These are phyloP conservation scores for Druceiella hillmani DNA, from an alignment of 2,888 invertebrate genomes.

Conservation along the genomic window DNA sequence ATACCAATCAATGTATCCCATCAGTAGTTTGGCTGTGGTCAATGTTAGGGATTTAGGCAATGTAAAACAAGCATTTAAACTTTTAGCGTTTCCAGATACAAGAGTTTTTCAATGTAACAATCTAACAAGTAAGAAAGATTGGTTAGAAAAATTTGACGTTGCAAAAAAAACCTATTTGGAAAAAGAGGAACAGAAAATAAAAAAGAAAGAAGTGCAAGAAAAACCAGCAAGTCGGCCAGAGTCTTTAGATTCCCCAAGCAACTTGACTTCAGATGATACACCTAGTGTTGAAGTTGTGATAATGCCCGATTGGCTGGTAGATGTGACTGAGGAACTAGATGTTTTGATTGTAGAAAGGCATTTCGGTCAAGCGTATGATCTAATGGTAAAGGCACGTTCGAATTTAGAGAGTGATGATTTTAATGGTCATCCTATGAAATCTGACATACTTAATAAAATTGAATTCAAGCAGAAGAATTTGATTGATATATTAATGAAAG, in stretches of 20 bases:
- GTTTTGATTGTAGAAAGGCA: conserved; percentile 93
- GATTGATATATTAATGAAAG: conserved; percentile 83
- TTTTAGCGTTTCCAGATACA: conserved; percentile 90
- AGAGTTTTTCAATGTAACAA: conserved; percentile 88
- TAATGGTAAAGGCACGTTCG: conserved; percentile 59
- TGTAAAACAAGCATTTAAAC: conserved; percentile 89
- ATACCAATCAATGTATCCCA: conserved; percentile 77
- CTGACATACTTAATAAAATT: conserved; percentile 50
- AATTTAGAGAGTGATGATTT: conserved; percentile 39
- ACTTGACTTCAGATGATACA: conserved; percentile 40
- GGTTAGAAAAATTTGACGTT: conserved; percentile 89
- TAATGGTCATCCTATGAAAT: conserved; percentile 37
- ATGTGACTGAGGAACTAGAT: conserved; percentile 91
- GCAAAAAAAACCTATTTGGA: conserved; percentile 77
- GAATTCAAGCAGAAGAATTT: conserved; percentile 69
- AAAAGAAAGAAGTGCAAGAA: conserved; percentile 41
- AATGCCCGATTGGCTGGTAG: conserved; percentile 81
- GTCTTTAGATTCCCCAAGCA: conserved; percentile 43
- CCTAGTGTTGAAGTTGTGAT: conserved; percentile 39
- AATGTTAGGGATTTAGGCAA: conserved; percentile 88
- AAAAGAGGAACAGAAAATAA: conserved; percentile 54
- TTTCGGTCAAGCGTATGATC: conserved; percentile 85
- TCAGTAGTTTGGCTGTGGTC: conserved; percentile 88
- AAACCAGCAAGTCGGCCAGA: conserved; percentile 35
- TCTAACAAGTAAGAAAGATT: conserved; percentile 77